Base-by-base conservation (phyloP, 2,113 vertebrate genomes). In the Macrotus californicus region DNA sequence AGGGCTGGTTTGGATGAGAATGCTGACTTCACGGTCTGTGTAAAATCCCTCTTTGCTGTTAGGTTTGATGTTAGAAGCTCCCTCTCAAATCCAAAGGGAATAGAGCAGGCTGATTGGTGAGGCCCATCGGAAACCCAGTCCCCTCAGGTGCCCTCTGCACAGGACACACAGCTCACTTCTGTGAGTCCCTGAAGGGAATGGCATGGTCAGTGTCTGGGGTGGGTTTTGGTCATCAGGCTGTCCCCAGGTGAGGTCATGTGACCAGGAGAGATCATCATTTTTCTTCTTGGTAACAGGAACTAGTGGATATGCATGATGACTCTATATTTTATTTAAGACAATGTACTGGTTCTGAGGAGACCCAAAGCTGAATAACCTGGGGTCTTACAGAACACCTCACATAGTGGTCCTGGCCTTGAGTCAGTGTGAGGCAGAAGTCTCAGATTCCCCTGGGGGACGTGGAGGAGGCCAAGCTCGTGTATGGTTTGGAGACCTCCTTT, bases 251-350 rank as follows among this genome's bases (percentile, higher is more conserved):
- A 61, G 16, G 36, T 46, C 54, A 73, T 36, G 34, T 66, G 69
- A 39, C 54, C 67, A 67, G 5, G 52, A 50, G 52, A 43, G 66
- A 34, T 76, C 21, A 29, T 43, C 18, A 48, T 69, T 86, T 70
- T 46, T 82, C 48, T 80, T 83, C 34, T 66, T 73, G 22, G 41
- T 66, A 77, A 69, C 34, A 73, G 64, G 43, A 93, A 59, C 84
- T n/a, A 41, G 2, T 80, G 67, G 61, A 21, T 79, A 83, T 18
- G 13, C 29, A 1, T 34, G 67, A 31, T n/a, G 15, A 50, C n/a
- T 89, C 10, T 75, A 0, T 46, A 3, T 54, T 75, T 86, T 87
- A 59, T 76, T 90, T 83, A 18, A 56, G 64, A 39, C 81, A 54
- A 29, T 29, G 2, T 76, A 2, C 54, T 41, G 7, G 61, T 64